Evolutionary conservation across 2,888 invertebrate genomes (phyloP).

Genomic region (Drosophila hamatofila): DNA sequence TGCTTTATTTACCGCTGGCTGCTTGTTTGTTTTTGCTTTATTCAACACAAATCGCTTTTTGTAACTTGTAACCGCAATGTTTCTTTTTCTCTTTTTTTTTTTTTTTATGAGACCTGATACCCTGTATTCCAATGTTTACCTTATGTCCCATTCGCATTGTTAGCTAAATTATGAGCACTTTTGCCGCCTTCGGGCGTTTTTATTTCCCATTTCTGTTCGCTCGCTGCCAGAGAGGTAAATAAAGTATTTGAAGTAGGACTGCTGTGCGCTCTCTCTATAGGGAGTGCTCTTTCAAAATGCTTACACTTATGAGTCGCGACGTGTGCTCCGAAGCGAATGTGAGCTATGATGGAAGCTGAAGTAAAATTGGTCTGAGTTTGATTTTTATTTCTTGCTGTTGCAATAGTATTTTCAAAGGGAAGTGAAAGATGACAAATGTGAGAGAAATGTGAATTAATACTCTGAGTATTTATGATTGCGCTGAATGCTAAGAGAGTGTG

Average conservation of each 20-base stretch:
- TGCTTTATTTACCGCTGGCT: constrained; percentile 61
- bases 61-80: constrained; percentile 72
- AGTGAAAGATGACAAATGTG: neutral
- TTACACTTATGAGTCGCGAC: constrained; percentile 27
- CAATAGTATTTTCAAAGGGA: too few species aligned
- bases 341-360: neutral
- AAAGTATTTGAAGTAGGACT: constrained; percentile 66
- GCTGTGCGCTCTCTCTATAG: constrained; percentile 12
- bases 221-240: constrained; percentile 46
- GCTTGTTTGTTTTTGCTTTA: constrained; percentile 65
- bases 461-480: neutral
- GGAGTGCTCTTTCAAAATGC: neutral
- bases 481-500: too few species aligned
- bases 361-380: neutral
- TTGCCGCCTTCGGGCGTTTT: constrained; percentile 69
- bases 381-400: neutral
- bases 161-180: constrained; percentile 69
- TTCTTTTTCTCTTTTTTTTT: constrained; percentile 8
- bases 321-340: constrained; percentile 27
- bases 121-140: constrained; percentile 43
- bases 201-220: constrained; percentile 1
- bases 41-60: constrained; percentile 72
- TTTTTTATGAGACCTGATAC: constrained; percentile 23
- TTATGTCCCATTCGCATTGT: constrained; percentile 56
- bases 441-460: neutral